A percentile compares a stretch with the other conserved stretches of the same genome.
phyloP scores from a whole-genome alignment of 2,888 invertebrate species.

The Stenichneumon culpator region DNA sequence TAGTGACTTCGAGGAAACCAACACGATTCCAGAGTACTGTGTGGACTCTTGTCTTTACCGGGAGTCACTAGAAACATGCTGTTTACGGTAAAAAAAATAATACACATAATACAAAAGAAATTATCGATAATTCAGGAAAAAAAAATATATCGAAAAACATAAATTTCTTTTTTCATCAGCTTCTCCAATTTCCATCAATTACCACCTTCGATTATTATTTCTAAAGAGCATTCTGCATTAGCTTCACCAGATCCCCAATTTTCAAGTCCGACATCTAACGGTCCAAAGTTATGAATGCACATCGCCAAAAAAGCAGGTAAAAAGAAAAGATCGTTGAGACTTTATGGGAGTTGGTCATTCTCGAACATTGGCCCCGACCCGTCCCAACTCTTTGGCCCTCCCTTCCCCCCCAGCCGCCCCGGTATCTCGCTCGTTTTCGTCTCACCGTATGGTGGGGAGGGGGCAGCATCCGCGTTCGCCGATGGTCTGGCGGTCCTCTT shows the following conservation, averaged over 20 bases:
- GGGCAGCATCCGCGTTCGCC: conserved; percentile 10
- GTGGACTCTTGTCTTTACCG: too few relatives aligned
- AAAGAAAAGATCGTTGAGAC: conserved; percentile 41
- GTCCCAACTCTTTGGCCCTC: conserved; percentile 57
- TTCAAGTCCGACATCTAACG: neutral
- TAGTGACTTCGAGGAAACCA: neutral
- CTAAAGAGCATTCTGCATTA: neutral
- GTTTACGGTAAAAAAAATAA: too few relatives aligned
- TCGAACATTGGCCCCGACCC: conserved; percentile 74
- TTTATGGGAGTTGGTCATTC: conserved; percentile 72
- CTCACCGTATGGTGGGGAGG: conserved; percentile 53
- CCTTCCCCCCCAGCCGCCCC: conserved; percentile 1
- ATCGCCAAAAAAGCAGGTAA: conserved; percentile 20
- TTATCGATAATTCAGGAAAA: too few relatives aligned
- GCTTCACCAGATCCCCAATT: neutral
- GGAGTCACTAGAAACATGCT: too few relatives aligned
- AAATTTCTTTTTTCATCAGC: too few relatives aligned
- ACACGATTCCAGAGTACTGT: too few relatives aligned
- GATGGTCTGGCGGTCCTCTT: conserved; percentile 37
- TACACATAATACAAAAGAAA: too few relatives aligned
- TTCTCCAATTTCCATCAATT: too few relatives aligned
- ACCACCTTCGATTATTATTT: neutral
- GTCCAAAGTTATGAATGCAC: conserved; percentile 7
- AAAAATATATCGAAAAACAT: too few relatives aligned
- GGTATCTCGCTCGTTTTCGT: conserved; percentile 38